Evolutionary conservation across 2,888 invertebrate species (phyloP), one percentile per base, ranked within the genome.

Genomic region (Chloroclysta siterata): DNA sequence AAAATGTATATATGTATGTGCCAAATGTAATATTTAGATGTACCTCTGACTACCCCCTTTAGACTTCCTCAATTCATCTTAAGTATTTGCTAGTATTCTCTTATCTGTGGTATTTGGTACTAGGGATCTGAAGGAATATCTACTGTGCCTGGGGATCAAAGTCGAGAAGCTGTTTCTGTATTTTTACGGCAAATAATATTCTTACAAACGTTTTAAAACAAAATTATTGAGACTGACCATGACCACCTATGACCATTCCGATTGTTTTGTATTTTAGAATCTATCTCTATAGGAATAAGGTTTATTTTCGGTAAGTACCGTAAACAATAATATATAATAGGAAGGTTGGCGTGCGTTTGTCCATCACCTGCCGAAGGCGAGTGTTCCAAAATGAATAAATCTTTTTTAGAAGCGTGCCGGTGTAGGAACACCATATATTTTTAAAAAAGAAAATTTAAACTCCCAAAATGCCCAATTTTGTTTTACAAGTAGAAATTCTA

Each of bases 321-420:
- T 67, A 71, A 22, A 53, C 36, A 57, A 59, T 22, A 60, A 62
- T 65, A 22, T 22, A 22, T 22, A 22, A 22, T 2, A 22, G 1
- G 50, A 66, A 79, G 79, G 82, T 82, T 46, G 17, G 80, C 77
- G 79, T 71, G 79, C 60, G 59, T 63, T 11, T 61, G 63, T 71
- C 75, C 74, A 74, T 84, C 90, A 90, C 89, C 90, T 90, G 90
- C 84, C 54, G 44, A 14, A 53, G 81, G 79, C 85, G 84, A 85
- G 81, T 85, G 88, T 81, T 74, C 78, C 70, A 77, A 80, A 80
- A 76, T 75, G 72, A 71, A 81, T 84, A 84, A 80, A 84, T 83
- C 79, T 81, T 68, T 67, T 39, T 73, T 77, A 73, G 76, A 78
- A 83, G 82, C 81, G 83, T 81, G 80, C 80, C 73, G 69, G 48